phyloP scores from a whole-genome alignment of 2,797 vertebrate genomes.

The Oreochromis mossambicus region DNA sequence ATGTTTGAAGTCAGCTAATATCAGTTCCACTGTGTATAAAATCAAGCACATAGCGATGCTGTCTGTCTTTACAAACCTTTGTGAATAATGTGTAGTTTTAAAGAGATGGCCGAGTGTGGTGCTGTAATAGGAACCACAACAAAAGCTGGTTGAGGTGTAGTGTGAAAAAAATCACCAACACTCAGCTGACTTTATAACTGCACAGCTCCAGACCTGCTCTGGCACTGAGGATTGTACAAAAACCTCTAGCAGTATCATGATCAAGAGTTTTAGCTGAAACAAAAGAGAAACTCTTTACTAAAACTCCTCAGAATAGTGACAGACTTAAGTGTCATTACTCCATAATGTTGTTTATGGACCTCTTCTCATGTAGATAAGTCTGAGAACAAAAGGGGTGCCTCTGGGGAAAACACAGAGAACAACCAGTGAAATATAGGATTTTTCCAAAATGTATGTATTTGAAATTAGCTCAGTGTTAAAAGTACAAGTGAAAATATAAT shows the following conservation, averaged over 20 bases:
- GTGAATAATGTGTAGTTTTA: not conserved
- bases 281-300: not conserved
- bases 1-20: not conserved
- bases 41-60: not conserved
- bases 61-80: not conserved
- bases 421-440: not conserved
- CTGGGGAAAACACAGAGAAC: not conserved
- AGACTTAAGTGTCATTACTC: not conserved
- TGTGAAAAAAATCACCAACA: not conserved
- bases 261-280: not conserved
- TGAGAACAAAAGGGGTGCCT: not conserved
- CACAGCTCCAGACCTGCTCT: not conserved
- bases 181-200: not conserved
- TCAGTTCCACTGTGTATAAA: not conserved
- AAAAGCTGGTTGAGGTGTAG: not conserved
- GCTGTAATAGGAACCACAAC: not conserved
- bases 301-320: not conserved
- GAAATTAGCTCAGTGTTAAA: not conserved
- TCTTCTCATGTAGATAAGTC: not conserved
- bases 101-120: not conserved
- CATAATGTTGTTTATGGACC: not conserved
- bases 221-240: not conserved
- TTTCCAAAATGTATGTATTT: not conserved
- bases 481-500: not conserved
- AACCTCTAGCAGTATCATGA: not conserved